phyloP scores from a whole-genome alignment of 2,113 vertebrate species.

The Cyanistes caeruleus region DNA sequence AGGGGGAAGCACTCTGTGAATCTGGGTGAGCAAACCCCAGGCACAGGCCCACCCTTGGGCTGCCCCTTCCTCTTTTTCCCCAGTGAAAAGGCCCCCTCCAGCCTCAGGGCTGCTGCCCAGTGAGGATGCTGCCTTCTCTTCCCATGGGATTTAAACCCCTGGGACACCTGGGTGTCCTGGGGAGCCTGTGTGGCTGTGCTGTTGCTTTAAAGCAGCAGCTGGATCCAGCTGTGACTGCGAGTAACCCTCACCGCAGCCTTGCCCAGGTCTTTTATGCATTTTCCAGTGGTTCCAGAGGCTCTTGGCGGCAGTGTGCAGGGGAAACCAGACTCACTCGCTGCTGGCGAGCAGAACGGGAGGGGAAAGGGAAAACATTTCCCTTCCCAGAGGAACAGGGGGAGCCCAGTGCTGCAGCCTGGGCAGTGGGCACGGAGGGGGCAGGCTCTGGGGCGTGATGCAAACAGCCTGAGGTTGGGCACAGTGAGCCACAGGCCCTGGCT shows the following conservation, averaged over 20 bases:
- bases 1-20: neutral
- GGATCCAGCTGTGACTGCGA: constrained; percentile 53
- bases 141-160: neutral
- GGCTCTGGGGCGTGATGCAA: rapidly evolving
- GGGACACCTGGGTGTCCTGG: neutral
- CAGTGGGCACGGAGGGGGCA: neutral
- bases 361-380: constrained; percentile 44
- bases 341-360: constrained; percentile 8
- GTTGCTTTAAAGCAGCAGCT: constrained; percentile 61
- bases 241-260: constrained; percentile 28
- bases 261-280: constrained; percentile 50
- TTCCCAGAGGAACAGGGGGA: neutral
- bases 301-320: neutral
- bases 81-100: neutral
- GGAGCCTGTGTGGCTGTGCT: neutral
- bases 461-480: neutral
- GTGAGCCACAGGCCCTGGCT: neutral
- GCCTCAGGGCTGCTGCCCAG: rapidly evolving
- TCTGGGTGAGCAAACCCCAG: neutral
- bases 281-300: constrained; percentile 43
- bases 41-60: neutral
- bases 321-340: constrained; percentile 1
- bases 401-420: neutral
- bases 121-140: neutral
- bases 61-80: neutral